These are phyloP conservation scores for Horisme vitalbata DNA, from an alignment of 2,888 invertebrate species.

Conservation along the genomic window DNA sequence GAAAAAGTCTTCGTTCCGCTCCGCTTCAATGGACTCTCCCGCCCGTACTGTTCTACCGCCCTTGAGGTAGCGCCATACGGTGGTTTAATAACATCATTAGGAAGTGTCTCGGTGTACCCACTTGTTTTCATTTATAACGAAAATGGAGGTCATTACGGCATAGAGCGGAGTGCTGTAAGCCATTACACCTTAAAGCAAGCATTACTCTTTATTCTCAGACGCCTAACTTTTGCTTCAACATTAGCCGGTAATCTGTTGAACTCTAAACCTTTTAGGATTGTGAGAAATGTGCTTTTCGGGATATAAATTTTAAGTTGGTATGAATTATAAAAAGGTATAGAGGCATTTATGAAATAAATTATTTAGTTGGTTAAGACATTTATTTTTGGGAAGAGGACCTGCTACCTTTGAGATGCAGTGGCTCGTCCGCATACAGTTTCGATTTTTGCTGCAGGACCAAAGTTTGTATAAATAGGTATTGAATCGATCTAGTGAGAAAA, in stretches of 20 bases:
- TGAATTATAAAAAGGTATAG: too few species aligned
- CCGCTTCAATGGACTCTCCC: too few species aligned
- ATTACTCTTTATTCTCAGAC: constrained; percentile 60
- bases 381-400: too few species aligned
- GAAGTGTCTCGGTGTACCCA: constrained; percentile 58
- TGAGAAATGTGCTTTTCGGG: constrained; percentile 4
- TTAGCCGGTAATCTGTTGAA: constrained; percentile 36
- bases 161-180: constrained; percentile 67
- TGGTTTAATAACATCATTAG: constrained; percentile 53
- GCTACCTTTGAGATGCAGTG: too few species aligned
- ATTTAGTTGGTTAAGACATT: too few species aligned
- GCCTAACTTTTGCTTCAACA: constrained; percentile 47
- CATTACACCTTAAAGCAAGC: constrained; percentile 58
- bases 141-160: constrained; percentile 65
- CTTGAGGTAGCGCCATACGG: constrained; percentile 1
- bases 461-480: too few species aligned
- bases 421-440: too few species aligned
- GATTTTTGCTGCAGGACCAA: too few species aligned
- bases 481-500: too few species aligned
- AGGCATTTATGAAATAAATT: too few species aligned
- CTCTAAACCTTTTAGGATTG: constrained; percentile 21
- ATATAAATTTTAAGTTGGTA: neutral
- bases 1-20: too few species aligned
- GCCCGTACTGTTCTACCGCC: too few species aligned
- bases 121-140: constrained; percentile 68